Evolutionary conservation across 2,797 vertebrate species (phyloP).

Genomic region (Odontamblyopus rebecca): DNA sequence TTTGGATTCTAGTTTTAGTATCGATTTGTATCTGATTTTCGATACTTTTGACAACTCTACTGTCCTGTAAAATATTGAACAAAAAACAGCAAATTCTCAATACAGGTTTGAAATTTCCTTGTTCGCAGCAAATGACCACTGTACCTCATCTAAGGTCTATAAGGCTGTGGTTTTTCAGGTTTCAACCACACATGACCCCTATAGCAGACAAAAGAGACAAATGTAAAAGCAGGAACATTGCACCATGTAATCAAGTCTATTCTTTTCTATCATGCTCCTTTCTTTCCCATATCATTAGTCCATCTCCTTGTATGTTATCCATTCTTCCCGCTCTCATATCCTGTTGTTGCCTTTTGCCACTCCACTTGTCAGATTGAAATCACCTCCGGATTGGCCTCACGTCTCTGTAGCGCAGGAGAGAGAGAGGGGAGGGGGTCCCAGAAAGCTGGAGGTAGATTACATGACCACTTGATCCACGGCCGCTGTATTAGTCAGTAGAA

Average conservation of each 20-base stretch:
- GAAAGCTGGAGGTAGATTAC: conserved; percentile 49
- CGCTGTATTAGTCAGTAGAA: conserved; percentile 37
- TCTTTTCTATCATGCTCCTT: conserved; percentile 19
- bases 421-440: conserved; percentile 1
- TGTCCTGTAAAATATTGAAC: no score
- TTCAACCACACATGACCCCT: neutral
- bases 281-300: conserved; percentile 26
- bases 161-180: neutral
- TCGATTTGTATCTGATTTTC: no score
- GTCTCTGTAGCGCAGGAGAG: conserved; percentile 15
- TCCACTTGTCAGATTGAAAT: conserved; percentile 42
- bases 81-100: no score
- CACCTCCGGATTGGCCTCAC: conserved; percentile 47
- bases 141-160: no score
- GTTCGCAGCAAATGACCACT: no score
- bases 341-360: conserved; percentile 20
- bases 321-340: conserved; percentile 48
- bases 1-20: no score
- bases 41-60: no score
- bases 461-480: conserved; percentile 50
- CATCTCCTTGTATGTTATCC: conserved; percentile 29
- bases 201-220: neutral
- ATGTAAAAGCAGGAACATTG: neutral
- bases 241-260: neutral
- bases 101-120: no score